phyloP scores from a whole-genome alignment of 2,113 vertebrate species.

The Perca fluviatilis region DNA sequence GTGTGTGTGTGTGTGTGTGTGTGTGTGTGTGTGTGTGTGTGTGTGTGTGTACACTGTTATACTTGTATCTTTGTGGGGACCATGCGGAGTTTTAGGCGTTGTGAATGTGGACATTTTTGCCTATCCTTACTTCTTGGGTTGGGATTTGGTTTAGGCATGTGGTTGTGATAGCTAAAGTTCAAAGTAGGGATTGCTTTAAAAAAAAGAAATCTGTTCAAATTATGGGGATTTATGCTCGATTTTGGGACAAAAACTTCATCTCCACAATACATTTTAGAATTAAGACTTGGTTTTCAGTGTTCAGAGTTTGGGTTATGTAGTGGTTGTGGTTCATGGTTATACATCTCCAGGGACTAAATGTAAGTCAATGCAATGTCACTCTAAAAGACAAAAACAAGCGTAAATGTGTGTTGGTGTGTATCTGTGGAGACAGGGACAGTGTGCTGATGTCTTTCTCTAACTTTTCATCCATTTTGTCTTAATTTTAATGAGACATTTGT shows the following conservation, averaged over 20 bases:
- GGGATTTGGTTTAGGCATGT: too few relatives aligned
- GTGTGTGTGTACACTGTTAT: too few relatives aligned
- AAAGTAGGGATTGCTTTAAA: too few relatives aligned
- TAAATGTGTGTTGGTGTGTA: background rate
- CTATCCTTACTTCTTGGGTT: background rate
- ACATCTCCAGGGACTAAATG: background rate
- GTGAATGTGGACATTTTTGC: background rate
- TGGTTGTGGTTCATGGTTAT: background rate
- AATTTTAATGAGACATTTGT: constrained; percentile 22
- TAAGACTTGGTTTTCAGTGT: background rate
- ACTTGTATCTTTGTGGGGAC: constrained; percentile 9
- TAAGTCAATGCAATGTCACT: background rate
- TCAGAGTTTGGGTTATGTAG: background rate
- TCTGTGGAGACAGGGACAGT: background rate
- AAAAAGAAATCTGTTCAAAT: background rate
- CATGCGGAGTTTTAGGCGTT: background rate
- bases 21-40: background rate
- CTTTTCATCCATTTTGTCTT: constrained; percentile 12
- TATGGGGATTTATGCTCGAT: background rate
- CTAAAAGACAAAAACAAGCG: background rate
- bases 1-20: background rate
- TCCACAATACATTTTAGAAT: background rate
- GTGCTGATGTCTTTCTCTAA: background rate
- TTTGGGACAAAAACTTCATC: background rate
- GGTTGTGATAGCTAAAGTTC: too few relatives aligned